Conservation (phyloP, 64 coral and sea anemone genomes). For the Stichodactyla helianthus region DNA sequence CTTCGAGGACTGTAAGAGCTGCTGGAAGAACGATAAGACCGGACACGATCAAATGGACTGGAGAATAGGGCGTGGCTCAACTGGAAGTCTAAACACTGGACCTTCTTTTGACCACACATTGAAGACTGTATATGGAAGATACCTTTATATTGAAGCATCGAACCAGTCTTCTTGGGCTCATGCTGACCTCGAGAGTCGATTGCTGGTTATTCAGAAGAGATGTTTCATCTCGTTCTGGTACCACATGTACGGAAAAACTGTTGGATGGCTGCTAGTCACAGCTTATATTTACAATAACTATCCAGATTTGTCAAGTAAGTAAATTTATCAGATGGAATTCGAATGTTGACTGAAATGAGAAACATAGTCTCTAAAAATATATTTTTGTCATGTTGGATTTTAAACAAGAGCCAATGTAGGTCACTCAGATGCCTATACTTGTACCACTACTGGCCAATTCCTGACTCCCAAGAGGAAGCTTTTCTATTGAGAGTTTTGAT, state of each 20-base stretch:
- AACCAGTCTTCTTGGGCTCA: constrained; percentile 35
- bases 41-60: constrained; percentile 87
- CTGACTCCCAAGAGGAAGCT: no score
- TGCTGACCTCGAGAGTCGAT: constrained; percentile 78
- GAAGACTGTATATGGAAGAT: constrained; percentile 74
- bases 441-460: no score
- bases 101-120: constrained; percentile 83
- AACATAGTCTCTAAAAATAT: no score
- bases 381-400: no score
- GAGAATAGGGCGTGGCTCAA: constrained; percentile 76
- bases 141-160: constrained; percentile 69
- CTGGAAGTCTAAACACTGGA: constrained; percentile 62
- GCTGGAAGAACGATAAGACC: constrained; percentile 60
- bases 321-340: no score
- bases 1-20: constrained; percentile 71
- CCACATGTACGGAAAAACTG: constrained; percentile 65
- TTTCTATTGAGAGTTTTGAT: no score
- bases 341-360: no score
- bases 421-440: no score
- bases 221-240: constrained; percentile 93
- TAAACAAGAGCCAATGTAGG: no score
- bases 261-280: constrained; percentile 38
- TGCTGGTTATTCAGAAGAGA: constrained; percentile 38
- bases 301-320: neutral
- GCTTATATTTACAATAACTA: constrained; percentile 56